Percentiles rank a stretch among this genome's conserved stretches.
Conservation (phyloP, 2,113 vertebrate species). For the Dromas ardeola region DNA sequence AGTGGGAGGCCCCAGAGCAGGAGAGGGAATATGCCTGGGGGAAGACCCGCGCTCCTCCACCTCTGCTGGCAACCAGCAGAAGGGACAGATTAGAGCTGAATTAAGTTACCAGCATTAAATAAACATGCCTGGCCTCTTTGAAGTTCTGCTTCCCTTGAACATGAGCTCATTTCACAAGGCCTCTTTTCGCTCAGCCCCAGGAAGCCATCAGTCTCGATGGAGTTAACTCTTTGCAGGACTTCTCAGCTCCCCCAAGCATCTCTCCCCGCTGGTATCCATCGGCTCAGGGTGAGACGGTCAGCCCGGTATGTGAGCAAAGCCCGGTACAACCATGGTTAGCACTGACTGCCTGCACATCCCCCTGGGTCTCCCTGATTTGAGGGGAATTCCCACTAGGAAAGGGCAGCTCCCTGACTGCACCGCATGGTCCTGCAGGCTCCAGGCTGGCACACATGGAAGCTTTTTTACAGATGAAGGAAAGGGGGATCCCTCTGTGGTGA, state of each 20-base stretch:
- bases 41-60: neutral
- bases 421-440: neutral
- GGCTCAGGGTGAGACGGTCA: rapidly evolving
- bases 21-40: neutral
- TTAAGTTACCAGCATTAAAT: neutral
- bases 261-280: neutral
- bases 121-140: slow-evolving; percentile 39
- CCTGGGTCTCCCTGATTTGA: neutral
- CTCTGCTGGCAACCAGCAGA: neutral
- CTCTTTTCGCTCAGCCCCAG: neutral
- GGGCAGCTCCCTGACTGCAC: neutral
- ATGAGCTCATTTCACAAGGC: neutral
- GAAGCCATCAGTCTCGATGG: neutral
- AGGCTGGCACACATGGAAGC: neutral
- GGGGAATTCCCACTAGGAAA: neutral
- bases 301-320: neutral
- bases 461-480: neutral
- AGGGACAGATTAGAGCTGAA: slow-evolving; percentile 15
- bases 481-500: neutral
- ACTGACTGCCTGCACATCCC: neutral
- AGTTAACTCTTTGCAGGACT: slow-evolving; percentile 28
- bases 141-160: slow-evolving; percentile 33
- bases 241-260: neutral
- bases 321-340: rapidly evolving
- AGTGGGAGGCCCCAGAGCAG: neutral